Percentiles rank a stretch among this genome's conserved stretches.
phyloP scores from a whole-genome alignment of 2,888 invertebrate species.

The Drosophila ezoana region DNA sequence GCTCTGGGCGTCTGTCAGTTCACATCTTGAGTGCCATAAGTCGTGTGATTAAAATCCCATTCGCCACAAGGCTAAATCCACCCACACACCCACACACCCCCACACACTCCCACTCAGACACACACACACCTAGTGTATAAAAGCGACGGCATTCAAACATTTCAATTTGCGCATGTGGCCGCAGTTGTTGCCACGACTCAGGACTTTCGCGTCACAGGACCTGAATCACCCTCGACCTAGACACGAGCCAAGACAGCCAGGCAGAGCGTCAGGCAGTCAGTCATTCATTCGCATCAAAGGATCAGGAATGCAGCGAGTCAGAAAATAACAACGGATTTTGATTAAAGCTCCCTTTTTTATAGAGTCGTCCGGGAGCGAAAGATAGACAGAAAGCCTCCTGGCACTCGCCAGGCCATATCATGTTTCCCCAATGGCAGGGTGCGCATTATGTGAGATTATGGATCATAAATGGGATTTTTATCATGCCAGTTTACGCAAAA shows the following conservation, averaged over 20 bases:
- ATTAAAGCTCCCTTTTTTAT: conserved; percentile 85
- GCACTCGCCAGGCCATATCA: conserved; percentile 55
- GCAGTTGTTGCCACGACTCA: conserved; percentile 40
- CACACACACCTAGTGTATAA: background rate
- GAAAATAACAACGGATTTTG: conserved; percentile 87
- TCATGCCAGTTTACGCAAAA: conserved; percentile 57
- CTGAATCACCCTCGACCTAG: conserved; percentile 64
- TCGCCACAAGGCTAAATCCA: conserved; percentile 77
- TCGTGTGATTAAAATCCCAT: conserved; percentile 85
- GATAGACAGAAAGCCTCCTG: conserved; percentile 27
- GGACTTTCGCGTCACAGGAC: conserved; percentile 24
- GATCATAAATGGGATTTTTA: conserved; percentile 85
- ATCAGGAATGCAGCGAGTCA: conserved; percentile 87
- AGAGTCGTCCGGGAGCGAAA: conserved; percentile 60
- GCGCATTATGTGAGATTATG: conserved; percentile 84
- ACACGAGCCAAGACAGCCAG: conserved; percentile 28
- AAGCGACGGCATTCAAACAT: conserved; percentile 75
- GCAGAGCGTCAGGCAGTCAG: conserved; percentile 44
- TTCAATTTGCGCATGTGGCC: conserved; percentile 81
- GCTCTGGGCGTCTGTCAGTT: conserved; percentile 81
- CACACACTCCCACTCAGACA: conserved; percentile 1
- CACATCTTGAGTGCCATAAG: conserved; percentile 85
- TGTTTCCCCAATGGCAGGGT: conserved; percentile 77
- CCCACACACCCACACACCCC: conserved; percentile 41
- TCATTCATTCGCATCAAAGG: conserved; percentile 84